Evolutionary conservation across 2,113 vertebrate genomes (phyloP).

Genomic region (Xerus inauris): DNA sequence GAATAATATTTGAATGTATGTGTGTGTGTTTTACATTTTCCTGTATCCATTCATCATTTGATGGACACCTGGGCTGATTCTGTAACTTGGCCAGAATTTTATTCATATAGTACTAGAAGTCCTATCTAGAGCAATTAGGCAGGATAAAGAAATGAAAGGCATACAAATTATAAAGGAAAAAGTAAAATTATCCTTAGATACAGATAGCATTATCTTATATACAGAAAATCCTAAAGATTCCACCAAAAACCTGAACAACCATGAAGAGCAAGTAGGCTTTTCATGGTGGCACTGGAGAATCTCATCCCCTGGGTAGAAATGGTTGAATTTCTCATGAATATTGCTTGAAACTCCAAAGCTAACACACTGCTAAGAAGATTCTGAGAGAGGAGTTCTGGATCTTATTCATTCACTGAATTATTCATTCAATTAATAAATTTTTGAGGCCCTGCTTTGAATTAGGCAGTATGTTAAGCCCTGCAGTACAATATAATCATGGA

Average conservation of each 20-base stretch:
- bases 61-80: no score
- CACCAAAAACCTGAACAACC: background rate
- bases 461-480: background rate
- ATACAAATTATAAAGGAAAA: no score
- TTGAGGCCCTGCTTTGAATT: background rate
- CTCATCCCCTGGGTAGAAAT: no score
- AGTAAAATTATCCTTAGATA: background rate
- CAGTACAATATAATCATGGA: background rate
- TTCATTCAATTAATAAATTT: slow-evolving; percentile 46
- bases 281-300: background rate
- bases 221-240: no score
- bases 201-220: no score
- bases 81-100: no score
- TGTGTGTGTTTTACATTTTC: no score
- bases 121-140: no score
- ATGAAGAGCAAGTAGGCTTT: background rate
- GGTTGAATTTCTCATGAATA: background rate
- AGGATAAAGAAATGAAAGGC: no score
- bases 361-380: background rate
- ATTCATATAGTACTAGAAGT: no score
- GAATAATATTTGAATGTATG: no score
- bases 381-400: background rate
- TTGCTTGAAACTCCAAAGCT: background rate
- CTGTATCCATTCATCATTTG: no score
- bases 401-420: slow-evolving; percentile 39